Conservation (phyloP, 2,113 vertebrate species). For the Phocoena sinus region DNA sequence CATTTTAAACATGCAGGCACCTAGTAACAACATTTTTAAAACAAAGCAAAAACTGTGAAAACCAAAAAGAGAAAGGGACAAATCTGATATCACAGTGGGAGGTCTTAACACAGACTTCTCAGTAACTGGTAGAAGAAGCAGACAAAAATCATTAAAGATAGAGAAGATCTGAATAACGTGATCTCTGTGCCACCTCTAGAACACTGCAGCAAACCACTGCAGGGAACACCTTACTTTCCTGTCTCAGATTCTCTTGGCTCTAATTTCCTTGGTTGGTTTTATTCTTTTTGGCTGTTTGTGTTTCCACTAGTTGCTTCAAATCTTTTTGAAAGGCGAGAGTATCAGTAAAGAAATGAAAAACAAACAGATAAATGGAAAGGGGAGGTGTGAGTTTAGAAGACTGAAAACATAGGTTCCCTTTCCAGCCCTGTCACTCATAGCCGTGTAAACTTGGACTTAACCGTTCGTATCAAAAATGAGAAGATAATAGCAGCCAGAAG, state of each 20-base stretch:
- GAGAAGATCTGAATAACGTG: accelerated
- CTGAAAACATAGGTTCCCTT: not conserved
- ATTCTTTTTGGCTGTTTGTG: not conserved
- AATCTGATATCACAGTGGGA: not conserved
- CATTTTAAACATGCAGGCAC: not conserved
- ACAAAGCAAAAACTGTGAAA: not conserved
- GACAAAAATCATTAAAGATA: no score
- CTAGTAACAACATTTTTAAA: not conserved
- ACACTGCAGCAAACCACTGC: accelerated
- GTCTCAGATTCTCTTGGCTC: not conserved
- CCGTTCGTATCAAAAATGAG: not conserved
- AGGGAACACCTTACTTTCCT: not conserved
- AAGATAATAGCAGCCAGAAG: not conserved
- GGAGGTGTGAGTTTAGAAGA: not conserved
- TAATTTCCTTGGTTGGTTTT: not conserved
- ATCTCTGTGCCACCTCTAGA: accelerated
- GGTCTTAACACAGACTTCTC: not conserved
- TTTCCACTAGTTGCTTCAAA: not conserved
- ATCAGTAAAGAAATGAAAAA: not conserved
- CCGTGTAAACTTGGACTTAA: not conserved
- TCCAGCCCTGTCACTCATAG: not conserved
- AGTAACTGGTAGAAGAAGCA: not conserved
- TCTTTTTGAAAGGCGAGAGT: not conserved
- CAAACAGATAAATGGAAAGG: not conserved
- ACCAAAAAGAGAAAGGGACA: not conserved